Base-by-base conservation (phyloP, 2,888 invertebrate genomes). In the Mesorhabditis belari region DNA sequence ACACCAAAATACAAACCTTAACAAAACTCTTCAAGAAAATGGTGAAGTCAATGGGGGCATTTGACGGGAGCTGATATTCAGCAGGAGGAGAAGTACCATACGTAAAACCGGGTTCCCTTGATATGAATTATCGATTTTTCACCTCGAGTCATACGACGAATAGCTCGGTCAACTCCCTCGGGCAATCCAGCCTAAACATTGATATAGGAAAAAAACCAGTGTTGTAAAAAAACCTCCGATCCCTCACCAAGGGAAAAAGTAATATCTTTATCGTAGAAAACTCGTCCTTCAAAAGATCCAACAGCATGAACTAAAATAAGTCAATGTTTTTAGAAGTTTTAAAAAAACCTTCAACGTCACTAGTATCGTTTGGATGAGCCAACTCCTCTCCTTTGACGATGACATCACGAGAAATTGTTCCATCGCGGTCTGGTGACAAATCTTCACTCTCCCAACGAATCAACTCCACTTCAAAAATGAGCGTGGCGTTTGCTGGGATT, bases 221-320 rank as follows among this genome's bases (percentile, higher is more conserved):
- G 6, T 35, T 35, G 35, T 12, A 35, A 35, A 35, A 35, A 12
- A 35, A 83, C 82, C 65, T 89, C 89, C 58, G 84, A 85, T 6
- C 91, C 93, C 83, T 95, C 94, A 0, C 95, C 95, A 23, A 93
- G 84, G 19, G 85, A 83, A 82, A 94, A 96, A 26, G 87, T 86
- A 0, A 92, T 86, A 51, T 90, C 89, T 71, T 90, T 86, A 23
- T 89, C 88, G 76, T 94, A 92, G 82, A 93, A 91, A 5, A 86
- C 82, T 61, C 80, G 81, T 0, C 86, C 88, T 58, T 88, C 85
- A 72, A 87, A 87, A 63, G 84, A 86, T 3, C 89, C 88, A 76
- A 87, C 85, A 35, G 91, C 80, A 77, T 89, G 88, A 65, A 91
- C 90, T 90, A 62, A 27, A 24, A 3, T 1, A 35, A 35, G n/a